phyloP scores from a whole-genome alignment of 1,140 invertebrate genomes.

The Caenorhabditis latens region DNA sequence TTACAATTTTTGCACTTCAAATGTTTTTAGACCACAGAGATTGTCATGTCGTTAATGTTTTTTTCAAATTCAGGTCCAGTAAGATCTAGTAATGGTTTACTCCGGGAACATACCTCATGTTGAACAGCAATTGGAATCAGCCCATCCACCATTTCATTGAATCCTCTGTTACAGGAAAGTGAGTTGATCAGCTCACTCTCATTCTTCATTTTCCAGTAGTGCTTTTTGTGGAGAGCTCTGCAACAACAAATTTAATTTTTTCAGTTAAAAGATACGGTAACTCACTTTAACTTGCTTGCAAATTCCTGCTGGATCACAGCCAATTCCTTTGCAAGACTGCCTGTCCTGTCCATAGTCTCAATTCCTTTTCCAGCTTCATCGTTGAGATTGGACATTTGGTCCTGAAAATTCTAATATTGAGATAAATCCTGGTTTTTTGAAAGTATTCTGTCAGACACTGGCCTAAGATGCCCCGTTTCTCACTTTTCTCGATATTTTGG shows the following conservation, averaged over 20 bases:
- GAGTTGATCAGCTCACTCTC: conserved; percentile 3
- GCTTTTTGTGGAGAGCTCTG: conserved; percentile 22
- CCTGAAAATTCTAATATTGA: not conserved
- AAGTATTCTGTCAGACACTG: too few species aligned
- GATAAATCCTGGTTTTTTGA: too few species aligned
- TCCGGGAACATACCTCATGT: conserved; percentile 10
- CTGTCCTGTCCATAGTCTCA: not conserved
- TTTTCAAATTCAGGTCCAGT: too few species aligned
- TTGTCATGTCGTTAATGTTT: too few species aligned
- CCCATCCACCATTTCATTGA: not conserved
- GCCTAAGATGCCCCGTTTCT: too few species aligned
- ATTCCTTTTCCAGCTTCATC: conserved; percentile 44
- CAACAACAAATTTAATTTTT: not conserved
- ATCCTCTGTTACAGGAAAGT: not conserved
- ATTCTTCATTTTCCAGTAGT: not conserved
- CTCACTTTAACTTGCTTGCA: not conserved
- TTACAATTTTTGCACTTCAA: too few species aligned
- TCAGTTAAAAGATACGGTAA: not conserved
- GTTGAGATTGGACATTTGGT: not conserved
- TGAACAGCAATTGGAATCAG: not conserved
- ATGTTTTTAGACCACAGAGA: too few species aligned
- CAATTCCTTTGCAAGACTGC: not conserved
- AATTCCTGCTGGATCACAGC: not conserved
- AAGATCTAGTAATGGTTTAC: too few species aligned
- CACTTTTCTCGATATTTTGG: too few species aligned